These are phyloP conservation scores for Ceriagrion tenellum DNA, from an alignment of 2,888 invertebrate species.

Conservation along the genomic window DNA sequence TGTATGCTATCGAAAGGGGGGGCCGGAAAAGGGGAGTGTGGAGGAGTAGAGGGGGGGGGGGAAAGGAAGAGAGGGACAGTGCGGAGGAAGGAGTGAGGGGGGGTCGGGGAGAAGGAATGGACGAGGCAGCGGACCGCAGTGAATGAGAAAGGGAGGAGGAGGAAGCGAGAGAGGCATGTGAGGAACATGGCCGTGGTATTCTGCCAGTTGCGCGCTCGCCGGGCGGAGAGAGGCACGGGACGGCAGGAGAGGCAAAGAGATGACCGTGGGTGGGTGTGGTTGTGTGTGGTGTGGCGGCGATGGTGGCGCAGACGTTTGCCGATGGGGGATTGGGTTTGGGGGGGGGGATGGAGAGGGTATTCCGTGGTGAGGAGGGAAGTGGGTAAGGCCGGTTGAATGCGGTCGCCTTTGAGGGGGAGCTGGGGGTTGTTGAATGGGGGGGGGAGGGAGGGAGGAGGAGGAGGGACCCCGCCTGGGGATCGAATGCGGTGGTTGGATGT, in stretches of 20 bases:
- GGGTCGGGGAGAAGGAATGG: neutral
- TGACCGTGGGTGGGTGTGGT: neutral
- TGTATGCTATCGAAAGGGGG: too few relatives aligned
- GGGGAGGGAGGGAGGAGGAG: neutral
- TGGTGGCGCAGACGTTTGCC: neutral
- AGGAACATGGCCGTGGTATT: too few relatives aligned
- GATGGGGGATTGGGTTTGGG: neutral
- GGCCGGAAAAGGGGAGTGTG: too few relatives aligned
- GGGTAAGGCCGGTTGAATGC: neutral
- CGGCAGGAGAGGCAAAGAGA: too few relatives aligned
- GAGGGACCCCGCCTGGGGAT: slow-evolving; percentile 30
- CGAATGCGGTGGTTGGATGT: slow-evolving; percentile 20
- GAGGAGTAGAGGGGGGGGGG: neutral
- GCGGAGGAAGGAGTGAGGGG: too few relatives aligned
- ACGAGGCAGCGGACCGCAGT: neutral
- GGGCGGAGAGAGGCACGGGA: neutral
- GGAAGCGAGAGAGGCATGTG: neutral
- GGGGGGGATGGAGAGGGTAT: neutral
- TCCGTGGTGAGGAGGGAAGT: neutral
- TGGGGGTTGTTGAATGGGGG: neutral
- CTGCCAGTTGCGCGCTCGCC: too few relatives aligned
- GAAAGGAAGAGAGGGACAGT: neutral
- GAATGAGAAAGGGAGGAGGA: slow-evolving; percentile 1
- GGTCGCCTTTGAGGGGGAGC: neutral
- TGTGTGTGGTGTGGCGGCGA: neutral